Conservation (phyloP, 2,113 vertebrate species). For the Cichladusa arquata region DNA sequence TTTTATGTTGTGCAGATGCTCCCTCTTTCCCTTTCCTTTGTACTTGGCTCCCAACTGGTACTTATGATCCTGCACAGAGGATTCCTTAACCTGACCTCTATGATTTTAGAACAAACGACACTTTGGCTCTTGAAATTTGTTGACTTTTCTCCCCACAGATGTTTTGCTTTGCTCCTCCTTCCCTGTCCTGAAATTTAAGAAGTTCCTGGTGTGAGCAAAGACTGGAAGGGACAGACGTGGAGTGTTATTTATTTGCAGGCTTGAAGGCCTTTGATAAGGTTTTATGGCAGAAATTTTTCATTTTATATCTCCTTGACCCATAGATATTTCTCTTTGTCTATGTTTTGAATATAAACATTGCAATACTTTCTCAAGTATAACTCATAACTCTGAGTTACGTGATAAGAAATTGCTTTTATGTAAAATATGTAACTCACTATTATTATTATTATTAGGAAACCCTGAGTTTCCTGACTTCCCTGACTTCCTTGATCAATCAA, state of each 20-base stretch:
- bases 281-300: background rate
- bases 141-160: constrained; percentile 70
- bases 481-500: background rate
- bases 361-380: background rate
- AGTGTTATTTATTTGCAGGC: constrained; percentile 1
- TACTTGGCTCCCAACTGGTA: constrained; percentile 49
- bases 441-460: no score
- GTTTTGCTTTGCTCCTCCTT: constrained; percentile 67
- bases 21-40: constrained; percentile 22
- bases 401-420: background rate
- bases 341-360: constrained; percentile 1
- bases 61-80: constrained; percentile 40
- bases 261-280: constrained; percentile 1
- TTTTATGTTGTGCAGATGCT: constrained; percentile 44
- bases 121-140: constrained; percentile 66
- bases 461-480: background rate
- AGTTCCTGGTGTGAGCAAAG: constrained; percentile 16
- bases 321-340: background rate
- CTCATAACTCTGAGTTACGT: background rate
- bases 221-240: background rate
- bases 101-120: constrained; percentile 47
- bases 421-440: background rate
- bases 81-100: constrained; percentile 50
- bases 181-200: constrained; percentile 70
- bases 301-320: background rate